Evolutionary conservation across 64 coral and sea anemone genomes (phyloP), one percentile per base, ranked within the genome.

Genomic region (Stichodactyla mertensii): DNA sequence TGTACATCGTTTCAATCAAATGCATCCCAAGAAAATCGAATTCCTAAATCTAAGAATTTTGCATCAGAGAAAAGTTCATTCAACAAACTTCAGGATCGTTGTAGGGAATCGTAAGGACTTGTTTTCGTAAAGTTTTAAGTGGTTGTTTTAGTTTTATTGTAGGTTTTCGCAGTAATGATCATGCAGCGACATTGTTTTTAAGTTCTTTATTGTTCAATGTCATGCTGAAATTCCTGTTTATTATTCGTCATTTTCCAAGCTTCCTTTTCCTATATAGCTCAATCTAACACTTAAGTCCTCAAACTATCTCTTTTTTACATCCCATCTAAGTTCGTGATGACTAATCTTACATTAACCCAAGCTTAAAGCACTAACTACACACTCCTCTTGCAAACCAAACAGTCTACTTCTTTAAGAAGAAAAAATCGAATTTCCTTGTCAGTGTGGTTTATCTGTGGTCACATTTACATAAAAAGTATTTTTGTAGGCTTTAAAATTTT

Each of bases 401-500:
- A 66, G 12, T 23, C 8, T 23, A 27, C 69, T 28, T 74, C 78
- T 81, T 16, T 19, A 53, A 53, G 18, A 20, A 53, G 36, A 54
- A 53, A 51, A 81, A 81, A 53, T 0, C 26, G 69, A 74, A 74
- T 14, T 1, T 27, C 36, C 53, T 81, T 81, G 20, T 81, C 78
- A 52, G 6, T 81, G 78, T 16, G 78, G 78, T 81, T 81, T 22
- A 1, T 4, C 2, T 81, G 78, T 51, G 78, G 78, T 81, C 26
- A 13, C 16, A 81, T 81, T 81, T 81, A 53, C 78, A 81, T 81
- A 53, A 6, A 81, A 28, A 81, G 78, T 81, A 81, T 81, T 81
- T 74, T 81, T 81, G 53, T 54, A 81, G 78, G 36, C 78, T 81
- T 81, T 81, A 81, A 81, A 81, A 81, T 81, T 81, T 81, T 55